Conservation (phyloP, 53 echinoderm and acorn worm species). For the Zoroaster sp. region DNA sequence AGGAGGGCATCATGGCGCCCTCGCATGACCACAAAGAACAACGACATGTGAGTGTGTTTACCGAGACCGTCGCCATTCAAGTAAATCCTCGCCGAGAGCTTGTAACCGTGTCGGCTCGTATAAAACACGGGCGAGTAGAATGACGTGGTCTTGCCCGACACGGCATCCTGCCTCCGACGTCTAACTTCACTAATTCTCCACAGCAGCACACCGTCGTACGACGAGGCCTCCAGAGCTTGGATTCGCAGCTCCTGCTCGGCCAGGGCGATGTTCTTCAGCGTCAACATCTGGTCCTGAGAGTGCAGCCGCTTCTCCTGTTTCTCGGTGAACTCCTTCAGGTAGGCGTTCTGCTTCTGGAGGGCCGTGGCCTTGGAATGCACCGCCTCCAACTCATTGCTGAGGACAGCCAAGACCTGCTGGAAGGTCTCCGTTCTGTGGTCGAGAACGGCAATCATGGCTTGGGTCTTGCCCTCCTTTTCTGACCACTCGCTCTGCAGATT, state of each 20-base stretch:
- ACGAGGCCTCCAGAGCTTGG: conserved; percentile 32
- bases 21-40: conserved; percentile 73
- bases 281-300: conserved; percentile 48
- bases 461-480: not conserved
- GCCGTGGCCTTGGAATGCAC: conserved; percentile 2
- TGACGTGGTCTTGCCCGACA: conserved; percentile 51
- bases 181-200: conserved; percentile 34
- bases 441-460: conserved; percentile 31
- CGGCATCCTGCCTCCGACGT: conserved; percentile 36
- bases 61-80: conserved; percentile 75
- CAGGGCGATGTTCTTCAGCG: conserved; percentile 58
- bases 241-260: conserved; percentile 57
- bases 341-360: conserved; percentile 12
- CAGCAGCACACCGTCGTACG: conserved; percentile 41
- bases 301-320: conserved; percentile 28
- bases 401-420: conserved; percentile 36
- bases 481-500: not conserved
- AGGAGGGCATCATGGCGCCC: conserved; percentile 61
- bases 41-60: conserved; percentile 66
- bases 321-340: conserved; percentile 37
- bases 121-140: conserved; percentile 66
- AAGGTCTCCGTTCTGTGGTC: conserved; percentile 24
- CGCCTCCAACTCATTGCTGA: conserved; percentile 29
- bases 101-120: conserved; percentile 70
- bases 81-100: conserved; percentile 58